Percentiles rank a stretch among this genome's conserved stretches.
Evolutionary conservation across 2,888 invertebrate species (phyloP).

Genomic region (Drymonia ruficornis): DNA sequence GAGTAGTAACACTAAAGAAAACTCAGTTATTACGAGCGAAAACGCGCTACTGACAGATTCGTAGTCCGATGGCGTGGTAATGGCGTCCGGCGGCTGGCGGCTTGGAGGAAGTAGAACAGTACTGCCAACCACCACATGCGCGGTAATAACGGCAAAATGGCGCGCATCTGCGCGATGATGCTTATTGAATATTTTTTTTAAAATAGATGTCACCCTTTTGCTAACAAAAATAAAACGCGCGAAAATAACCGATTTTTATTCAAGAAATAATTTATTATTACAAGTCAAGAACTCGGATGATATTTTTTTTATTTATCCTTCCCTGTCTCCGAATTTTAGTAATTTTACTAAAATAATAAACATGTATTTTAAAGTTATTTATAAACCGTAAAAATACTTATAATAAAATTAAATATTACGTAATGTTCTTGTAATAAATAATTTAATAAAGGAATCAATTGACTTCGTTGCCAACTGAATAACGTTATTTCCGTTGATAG

Average conservation of each 20-base stretch:
- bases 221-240: neutral
- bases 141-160: slow-evolving; percentile 61
- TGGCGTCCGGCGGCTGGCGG: slow-evolving; percentile 71
- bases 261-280: no score
- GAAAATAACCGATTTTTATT: no score
- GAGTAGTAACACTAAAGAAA: slow-evolving; percentile 48
- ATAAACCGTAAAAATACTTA: no score
- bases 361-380: no score
- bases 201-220: neutral
- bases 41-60: slow-evolving; percentile 72
- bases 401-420: no score
- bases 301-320: no score
- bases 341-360: no score
- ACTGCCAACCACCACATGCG: slow-evolving; percentile 79
- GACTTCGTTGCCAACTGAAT: slow-evolving; percentile 41
- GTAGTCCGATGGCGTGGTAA: slow-evolving; percentile 79
- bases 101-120: slow-evolving; percentile 76
- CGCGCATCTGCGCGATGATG: slow-evolving; percentile 66
- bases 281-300: no score
- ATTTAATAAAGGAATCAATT: slow-evolving; percentile 25
- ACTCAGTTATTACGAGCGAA: slow-evolving; percentile 55
- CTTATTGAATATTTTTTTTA: neutral
- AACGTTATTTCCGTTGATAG: slow-evolving; percentile 45
- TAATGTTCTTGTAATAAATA: no score
- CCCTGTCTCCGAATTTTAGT: no score